Conservation (phyloP, 2,888 invertebrate species). For the Incurvaria masculella region DNA sequence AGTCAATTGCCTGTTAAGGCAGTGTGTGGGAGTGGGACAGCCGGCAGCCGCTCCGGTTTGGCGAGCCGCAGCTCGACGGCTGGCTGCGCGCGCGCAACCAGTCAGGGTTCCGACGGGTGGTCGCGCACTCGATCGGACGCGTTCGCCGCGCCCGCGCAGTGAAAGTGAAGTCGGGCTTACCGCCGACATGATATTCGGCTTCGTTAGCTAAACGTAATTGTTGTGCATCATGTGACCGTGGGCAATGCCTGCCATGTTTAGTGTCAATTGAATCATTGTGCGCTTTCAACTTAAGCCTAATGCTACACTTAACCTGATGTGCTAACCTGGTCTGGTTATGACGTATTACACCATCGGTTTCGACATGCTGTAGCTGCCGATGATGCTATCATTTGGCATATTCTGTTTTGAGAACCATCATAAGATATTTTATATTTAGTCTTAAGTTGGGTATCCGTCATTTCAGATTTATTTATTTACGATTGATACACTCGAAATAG, state of each 20-base stretch:
- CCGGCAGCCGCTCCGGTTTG: not conserved
- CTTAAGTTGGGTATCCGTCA: too few relatives aligned
- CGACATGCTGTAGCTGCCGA: not conserved
- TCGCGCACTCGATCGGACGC: conserved; percentile 38
- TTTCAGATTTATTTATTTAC: too few relatives aligned
- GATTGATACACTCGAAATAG: too few relatives aligned
- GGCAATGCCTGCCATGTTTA: not conserved
- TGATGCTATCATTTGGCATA: too few relatives aligned
- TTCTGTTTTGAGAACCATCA: too few relatives aligned
- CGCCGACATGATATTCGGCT: not conserved
- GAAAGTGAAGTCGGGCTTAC: conserved; percentile 28
- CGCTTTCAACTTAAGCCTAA: not conserved
- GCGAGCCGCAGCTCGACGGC: conserved; percentile 28
- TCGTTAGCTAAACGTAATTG: not conserved
- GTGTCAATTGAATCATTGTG: not conserved
- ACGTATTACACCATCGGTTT: not conserved
- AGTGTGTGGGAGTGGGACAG: not conserved
- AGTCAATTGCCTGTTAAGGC: not conserved
- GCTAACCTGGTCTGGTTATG: not conserved
- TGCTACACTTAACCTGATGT: not conserved
- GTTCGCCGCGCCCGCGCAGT: conserved; percentile 26
- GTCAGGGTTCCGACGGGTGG: not conserved
- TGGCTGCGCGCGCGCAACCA: conserved; percentile 32
- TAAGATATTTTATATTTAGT: too few relatives aligned
- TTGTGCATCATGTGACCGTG: not conserved